Conservation (phyloP, 2,888 invertebrate species). For the Labia minor region DNA sequence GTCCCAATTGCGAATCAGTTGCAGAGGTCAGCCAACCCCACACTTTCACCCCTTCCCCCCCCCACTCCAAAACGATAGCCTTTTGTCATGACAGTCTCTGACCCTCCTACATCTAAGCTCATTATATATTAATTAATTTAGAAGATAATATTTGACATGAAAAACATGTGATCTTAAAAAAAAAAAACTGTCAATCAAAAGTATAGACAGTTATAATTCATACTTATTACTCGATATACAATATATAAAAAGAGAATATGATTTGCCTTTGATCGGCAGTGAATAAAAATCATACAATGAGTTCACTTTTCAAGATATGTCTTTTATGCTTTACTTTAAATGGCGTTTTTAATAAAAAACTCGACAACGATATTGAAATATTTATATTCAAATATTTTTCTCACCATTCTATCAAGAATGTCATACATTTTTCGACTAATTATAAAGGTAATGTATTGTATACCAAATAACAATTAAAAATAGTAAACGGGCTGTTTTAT, state of each 20-base stretch:
- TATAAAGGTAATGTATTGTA: not conserved
- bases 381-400: not conserved
- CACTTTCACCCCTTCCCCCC: too few relatives aligned
- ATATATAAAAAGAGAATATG: not conserved
- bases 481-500: too few relatives aligned
- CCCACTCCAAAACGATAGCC: not conserved
- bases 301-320: not conserved
- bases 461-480: too few relatives aligned
- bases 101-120: not conserved
- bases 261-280: not conserved
- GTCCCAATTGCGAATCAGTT: slow-evolving; percentile 7
- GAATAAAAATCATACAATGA: not conserved
- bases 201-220: not conserved
- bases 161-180: not conserved
- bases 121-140: not conserved
- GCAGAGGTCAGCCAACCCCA: not conserved
- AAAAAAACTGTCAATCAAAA: not conserved
- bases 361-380: not conserved
- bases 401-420: not conserved
- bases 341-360: not conserved
- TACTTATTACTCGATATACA: not conserved
- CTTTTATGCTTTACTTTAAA: not conserved
- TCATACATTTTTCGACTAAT: not conserved
- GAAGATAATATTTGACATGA: not conserved
- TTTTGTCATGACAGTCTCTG: too few relatives aligned